These are phyloP conservation scores for Tympanoctomys barrerae DNA, from an alignment of 2,797 vertebrate species.

Conservation along the genomic window DNA sequence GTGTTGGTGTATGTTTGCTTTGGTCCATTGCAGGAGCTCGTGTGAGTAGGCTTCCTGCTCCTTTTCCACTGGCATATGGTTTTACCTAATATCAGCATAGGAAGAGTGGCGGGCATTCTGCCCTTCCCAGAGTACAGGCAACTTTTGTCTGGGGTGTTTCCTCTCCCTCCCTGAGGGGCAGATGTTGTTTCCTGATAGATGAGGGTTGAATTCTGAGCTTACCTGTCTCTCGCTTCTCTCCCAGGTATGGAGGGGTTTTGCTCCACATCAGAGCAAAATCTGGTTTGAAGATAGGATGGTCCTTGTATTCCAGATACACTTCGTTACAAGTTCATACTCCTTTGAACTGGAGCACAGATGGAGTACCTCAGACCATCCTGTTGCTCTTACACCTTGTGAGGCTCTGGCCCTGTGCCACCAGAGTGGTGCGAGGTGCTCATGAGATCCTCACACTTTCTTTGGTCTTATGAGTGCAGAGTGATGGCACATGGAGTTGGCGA, in stretches of 20 bases:
- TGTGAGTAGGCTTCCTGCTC: neutral
- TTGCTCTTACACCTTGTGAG: accelerated
- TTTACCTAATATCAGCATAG: neutral
- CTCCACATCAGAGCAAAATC: neutral
- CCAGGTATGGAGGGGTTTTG: neutral
- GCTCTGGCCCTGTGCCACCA: neutral
- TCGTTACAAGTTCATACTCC: neutral
- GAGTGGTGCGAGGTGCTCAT: accelerated
- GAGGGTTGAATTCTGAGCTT: neutral
- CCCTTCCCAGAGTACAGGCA: neutral
- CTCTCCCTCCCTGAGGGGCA: neutral
- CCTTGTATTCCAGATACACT: neutral
- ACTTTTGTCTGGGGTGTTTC: neutral
- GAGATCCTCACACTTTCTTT: neutral
- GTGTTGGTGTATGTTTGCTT: neutral
- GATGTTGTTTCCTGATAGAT: neutral
- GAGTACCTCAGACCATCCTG: accelerated
- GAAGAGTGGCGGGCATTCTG: neutral
- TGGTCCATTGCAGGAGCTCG: neutral
- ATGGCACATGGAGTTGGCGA: neutral
- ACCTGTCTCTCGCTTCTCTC: neutral
- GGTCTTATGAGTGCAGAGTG: accelerated
- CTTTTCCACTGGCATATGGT: neutral
- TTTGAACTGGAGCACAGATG: neutral
- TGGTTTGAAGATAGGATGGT: neutral